These are phyloP conservation scores for Geophilus truncorum DNA, from an alignment of 2,888 invertebrate species.

Conservation along the genomic window DNA sequence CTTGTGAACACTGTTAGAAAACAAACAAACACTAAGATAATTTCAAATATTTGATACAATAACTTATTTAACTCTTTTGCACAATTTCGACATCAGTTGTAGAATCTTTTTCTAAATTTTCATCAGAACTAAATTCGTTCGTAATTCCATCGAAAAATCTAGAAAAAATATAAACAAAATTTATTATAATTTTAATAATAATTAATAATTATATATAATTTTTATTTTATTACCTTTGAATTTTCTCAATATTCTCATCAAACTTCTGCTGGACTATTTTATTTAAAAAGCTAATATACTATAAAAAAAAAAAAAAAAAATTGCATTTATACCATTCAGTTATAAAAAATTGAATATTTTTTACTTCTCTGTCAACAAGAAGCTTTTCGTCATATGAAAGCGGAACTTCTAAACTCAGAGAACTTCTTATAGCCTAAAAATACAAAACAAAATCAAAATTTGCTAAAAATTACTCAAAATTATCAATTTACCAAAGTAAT, in stretches of 20 bases:
- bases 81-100: background rate
- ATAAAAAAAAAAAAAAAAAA: conserved; percentile 40
- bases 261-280: conserved; percentile 45
- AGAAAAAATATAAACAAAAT: background rate
- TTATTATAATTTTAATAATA: too few species aligned
- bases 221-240: conserved; percentile 37
- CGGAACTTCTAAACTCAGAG: conserved; percentile 51
- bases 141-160: background rate
- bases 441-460: conserved; percentile 39
- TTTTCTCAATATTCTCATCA: conserved; percentile 40
- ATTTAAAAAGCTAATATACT: conserved; percentile 46
- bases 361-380: conserved; percentile 48
- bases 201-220: too few species aligned
- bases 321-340: background rate
- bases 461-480: conserved; percentile 23
- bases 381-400: conserved; percentile 46
- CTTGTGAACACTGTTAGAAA: background rate
- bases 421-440: conserved; percentile 50
- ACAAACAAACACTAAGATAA: background rate
- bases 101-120: background rate
- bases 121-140: background rate
- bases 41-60: too few species aligned
- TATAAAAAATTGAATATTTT: conserved; percentile 29
- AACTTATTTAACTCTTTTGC: too few species aligned
- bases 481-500: conserved; percentile 46